Conservation (phyloP, 2,797 vertebrate species). For the Hydrophis major region DNA sequence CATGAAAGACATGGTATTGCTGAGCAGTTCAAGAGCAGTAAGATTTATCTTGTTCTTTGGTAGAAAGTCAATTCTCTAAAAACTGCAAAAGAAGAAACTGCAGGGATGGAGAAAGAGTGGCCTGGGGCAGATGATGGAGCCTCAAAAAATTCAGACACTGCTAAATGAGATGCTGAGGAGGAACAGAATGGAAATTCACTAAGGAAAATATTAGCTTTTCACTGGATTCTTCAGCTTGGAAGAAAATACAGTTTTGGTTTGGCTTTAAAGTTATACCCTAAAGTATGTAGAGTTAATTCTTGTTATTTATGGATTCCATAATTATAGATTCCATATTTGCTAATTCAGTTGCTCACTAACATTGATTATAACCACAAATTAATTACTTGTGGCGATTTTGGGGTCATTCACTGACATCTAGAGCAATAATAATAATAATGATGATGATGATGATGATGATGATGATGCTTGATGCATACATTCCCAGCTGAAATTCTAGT, state of each 20-base stretch:
- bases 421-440: background rate
- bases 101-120: background rate
- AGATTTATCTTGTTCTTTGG: background rate
- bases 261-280: background rate
- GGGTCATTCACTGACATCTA: background rate
- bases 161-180: background rate
- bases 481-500: background rate
- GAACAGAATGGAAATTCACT: background rate
- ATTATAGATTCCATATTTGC: background rate
- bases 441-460: background rate
- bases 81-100: background rate
- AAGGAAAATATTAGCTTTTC: background rate
- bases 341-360: background rate
- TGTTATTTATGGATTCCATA: background rate
- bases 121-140: background rate
- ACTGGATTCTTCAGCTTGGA: background rate
- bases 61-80: background rate
- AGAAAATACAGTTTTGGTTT: background rate
- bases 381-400: background rate
- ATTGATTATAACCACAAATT: background rate
- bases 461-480: background rate
- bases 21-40: background rate
- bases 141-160: background rate
- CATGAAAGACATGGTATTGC: background rate
- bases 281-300: background rate